Evolutionary conservation across 2,113 vertebrate genomes (phyloP).

Genomic region (Pluvianellus socialis): DNA sequence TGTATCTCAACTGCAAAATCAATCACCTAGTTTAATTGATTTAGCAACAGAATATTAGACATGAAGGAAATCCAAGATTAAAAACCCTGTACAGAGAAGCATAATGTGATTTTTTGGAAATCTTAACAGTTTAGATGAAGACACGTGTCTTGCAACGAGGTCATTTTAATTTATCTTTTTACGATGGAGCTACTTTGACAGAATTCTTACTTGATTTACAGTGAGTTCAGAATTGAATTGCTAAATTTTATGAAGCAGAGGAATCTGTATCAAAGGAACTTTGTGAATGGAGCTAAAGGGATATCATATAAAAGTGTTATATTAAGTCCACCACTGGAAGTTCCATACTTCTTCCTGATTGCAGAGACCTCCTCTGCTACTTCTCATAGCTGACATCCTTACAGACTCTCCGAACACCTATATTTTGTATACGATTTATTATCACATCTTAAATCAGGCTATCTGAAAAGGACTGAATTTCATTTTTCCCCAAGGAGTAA

Average conservation of each 20-base stretch:
- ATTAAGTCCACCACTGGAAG: background rate
- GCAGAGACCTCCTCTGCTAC: background rate
- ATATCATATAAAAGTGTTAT: background rate
- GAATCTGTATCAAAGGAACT: background rate
- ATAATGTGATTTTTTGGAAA: background rate
- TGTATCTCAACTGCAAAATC: background rate
- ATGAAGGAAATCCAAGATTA: background rate
- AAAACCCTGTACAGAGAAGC: background rate
- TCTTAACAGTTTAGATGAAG: background rate
- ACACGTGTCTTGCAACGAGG: background rate
- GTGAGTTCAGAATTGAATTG: background rate
- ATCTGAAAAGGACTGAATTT: background rate
- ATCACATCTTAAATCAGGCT: background rate
- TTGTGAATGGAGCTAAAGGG: background rate
- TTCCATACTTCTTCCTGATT: background rate
- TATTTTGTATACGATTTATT: background rate
- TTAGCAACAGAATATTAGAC: background rate
- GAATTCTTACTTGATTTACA: background rate
- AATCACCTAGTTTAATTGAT: conserved; percentile 12
- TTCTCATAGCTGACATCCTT: background rate
- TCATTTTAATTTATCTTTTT: background rate
- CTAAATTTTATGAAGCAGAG: background rate
- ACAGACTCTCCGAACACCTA: background rate
- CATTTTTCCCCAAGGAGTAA: background rate
- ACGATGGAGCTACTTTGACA: background rate